Evolutionary conservation across 2,113 vertebrate species (phyloP).

Genomic region (Apodemus speciosus): DNA sequence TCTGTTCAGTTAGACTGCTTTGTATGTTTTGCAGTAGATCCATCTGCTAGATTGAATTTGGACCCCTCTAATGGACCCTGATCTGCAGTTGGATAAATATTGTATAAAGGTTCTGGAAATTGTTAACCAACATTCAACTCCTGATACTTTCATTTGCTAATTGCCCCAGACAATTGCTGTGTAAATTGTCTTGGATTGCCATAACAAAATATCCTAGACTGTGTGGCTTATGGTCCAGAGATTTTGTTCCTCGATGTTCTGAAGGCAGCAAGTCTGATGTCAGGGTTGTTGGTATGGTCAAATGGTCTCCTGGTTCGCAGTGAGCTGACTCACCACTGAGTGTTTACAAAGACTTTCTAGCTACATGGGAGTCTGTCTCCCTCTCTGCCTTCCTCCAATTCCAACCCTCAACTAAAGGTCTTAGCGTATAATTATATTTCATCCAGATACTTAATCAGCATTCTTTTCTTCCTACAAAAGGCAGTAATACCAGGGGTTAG

Average conservation of each 20-base stretch:
- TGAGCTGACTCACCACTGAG: not conserved
- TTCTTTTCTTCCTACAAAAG: not conserved
- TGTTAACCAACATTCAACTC: conserved; percentile 17
- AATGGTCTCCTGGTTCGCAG: not conserved
- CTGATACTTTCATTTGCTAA: not conserved
- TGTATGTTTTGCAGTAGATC: not conserved
- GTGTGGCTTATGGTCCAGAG: not conserved
- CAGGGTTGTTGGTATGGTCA: not conserved
- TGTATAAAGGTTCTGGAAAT: not conserved
- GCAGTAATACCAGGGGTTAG: not conserved
- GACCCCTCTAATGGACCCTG: not conserved
- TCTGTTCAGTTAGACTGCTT: not conserved
- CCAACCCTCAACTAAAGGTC: not conserved
- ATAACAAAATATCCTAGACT: not conserved
- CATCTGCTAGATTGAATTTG: conserved; percentile 7
- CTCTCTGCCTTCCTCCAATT: too few species aligned
- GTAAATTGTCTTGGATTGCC: not conserved
- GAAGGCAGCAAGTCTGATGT: not conserved
- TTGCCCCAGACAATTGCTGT: not conserved
- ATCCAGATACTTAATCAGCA: not conserved
- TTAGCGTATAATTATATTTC: not conserved
- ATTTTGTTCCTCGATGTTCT: not conserved
- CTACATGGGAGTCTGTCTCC: not conserved
- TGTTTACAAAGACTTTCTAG: not conserved
- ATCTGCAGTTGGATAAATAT: not conserved